Evolutionary conservation across 2,797 vertebrate species (phyloP).

Genomic region (Crocodylus rhombifer): DNA sequence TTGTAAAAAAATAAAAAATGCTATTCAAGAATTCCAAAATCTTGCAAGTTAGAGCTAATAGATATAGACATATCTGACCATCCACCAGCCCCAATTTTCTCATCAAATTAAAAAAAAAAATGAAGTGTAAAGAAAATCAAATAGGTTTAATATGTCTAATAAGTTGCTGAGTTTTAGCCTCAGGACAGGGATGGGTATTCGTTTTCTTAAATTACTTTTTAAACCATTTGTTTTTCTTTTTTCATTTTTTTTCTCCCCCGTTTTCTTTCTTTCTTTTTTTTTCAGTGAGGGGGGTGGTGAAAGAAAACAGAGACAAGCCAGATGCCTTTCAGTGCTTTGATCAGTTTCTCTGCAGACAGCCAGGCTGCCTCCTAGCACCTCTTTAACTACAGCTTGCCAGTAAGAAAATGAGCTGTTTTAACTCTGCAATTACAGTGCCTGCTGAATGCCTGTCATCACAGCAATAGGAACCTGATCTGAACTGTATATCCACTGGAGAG

Average conservation of each 20-base stretch:
- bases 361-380: slow-evolving; percentile 88
- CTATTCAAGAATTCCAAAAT: slow-evolving; percentile 26
- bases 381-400: slow-evolving; percentile 85
- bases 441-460: slow-evolving; percentile 87
- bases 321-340: slow-evolving; percentile 87
- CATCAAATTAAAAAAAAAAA: slow-evolving; percentile 53
- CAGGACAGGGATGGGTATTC: slow-evolving; percentile 81
- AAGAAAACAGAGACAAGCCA: slow-evolving; percentile 88
- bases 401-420: slow-evolving; percentile 86
- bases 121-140: slow-evolving; percentile 42
- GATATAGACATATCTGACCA: slow-evolving; percentile 59
- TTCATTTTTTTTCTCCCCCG: slow-evolving; percentile 21
- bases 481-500: slow-evolving; percentile 79
- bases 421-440: slow-evolving; percentile 86
- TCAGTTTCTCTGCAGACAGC: slow-evolving; percentile 87
- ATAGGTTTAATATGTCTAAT: slow-evolving; percentile 68
- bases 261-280: slow-evolving; percentile 66
- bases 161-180: slow-evolving; percentile 75
- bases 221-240: slow-evolving; percentile 71
- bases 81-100: slow-evolving; percentile 63
- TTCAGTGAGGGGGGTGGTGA: slow-evolving; percentile 78
- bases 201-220: slow-evolving; percentile 86
- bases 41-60: slow-evolving; percentile 46
- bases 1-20: slow-evolving; percentile 15
- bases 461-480: slow-evolving; percentile 82